Base-by-base conservation (phyloP, 2,797 vertebrate species). In the Chloroceryle amazona region DNA sequence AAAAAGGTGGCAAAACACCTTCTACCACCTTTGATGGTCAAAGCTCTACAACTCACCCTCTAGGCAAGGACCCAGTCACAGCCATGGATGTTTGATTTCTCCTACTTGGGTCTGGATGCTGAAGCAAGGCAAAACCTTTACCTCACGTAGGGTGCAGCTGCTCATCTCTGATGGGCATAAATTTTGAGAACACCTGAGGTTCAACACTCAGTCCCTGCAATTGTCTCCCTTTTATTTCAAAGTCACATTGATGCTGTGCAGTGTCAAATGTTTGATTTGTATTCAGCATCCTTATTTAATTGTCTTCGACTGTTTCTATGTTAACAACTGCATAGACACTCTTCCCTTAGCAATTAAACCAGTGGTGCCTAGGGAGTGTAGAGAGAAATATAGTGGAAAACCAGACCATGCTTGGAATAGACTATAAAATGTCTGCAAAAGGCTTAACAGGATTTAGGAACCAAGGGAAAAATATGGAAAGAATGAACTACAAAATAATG, bases 101-200 rank as follows among this genome's bases (percentile, higher is more conserved):
- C 31, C 51, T 85, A 0, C 60, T 31, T 80, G 39, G 9, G 18
- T 62, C 21, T 63, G 26, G 7, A 57, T 44, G 39, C 26, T 66
- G 39, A 89, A 26, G 12, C 11, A 44, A 41, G 26, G 18, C 2
- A 11, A 85, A 82, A 63, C 3, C 31, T 76, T 66, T 18, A 28
- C 25, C 6, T 74, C 44, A 21, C 0, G 0, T 2, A 15, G 6
- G 29, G 21, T 29, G 11, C 23, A 65, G 42, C 22, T 66, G 19
- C 41, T 83, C 44, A 29, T 28, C 42, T 83, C 51, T 79, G 54
- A 61, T 1, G 3, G 44, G 16, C 28, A 29, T 19, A 68, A 26
- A 39, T 78, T 87, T 62, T 73, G 28, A 73, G 39, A 85, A 62
- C 11, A 49, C 18, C 25, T 62, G 37, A 76, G 16, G 22, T 70